phyloP scores from a whole-genome alignment of 2,113 vertebrate species.

The Tetraodon nigroviridis region DNA sequence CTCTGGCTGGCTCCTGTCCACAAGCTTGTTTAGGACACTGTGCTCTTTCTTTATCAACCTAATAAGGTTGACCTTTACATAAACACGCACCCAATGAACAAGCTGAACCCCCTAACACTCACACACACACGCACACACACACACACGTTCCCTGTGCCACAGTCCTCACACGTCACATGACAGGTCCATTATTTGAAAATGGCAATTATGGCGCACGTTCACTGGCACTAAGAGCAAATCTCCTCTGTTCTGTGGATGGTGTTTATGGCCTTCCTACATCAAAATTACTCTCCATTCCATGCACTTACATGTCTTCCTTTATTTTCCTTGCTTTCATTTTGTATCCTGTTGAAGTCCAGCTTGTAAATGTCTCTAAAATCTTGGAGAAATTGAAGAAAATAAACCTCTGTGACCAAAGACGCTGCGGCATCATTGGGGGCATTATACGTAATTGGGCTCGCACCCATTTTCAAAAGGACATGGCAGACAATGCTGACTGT shows the following conservation, averaged over 20 bases:
- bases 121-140: too few relatives aligned
- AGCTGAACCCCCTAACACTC: conserved; percentile 15
- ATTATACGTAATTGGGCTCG: conserved; percentile 13
- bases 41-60: conserved; percentile 59
- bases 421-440: conserved; percentile 1
- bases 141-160: conserved; percentile 16
- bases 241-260: conserved; percentile 32
- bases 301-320: conserved; percentile 7
- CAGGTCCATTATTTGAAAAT: conserved; percentile 69
- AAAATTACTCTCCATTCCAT: conserved; percentile 23
- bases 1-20: conserved; percentile 38
- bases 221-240: conserved; percentile 46
- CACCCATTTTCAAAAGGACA: conserved; percentile 6
- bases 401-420: conserved; percentile 8
- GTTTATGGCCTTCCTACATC: conserved; percentile 29
- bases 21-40: conserved; percentile 59
- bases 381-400: conserved; percentile 16
- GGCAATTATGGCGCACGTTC: conserved; percentile 50
- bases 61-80: conserved; percentile 72
- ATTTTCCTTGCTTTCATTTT: conserved; percentile 26
- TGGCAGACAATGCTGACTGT: conserved; percentile 20
- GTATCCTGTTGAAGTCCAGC: conserved; percentile 7
- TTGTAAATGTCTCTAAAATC: conserved; percentile 36
- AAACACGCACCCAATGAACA: conserved; percentile 61
- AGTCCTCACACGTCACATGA: conserved; percentile 47